Base-by-base conservation (phyloP, 2,888 invertebrate genomes). In the Ariolimax columbianus region DNA sequence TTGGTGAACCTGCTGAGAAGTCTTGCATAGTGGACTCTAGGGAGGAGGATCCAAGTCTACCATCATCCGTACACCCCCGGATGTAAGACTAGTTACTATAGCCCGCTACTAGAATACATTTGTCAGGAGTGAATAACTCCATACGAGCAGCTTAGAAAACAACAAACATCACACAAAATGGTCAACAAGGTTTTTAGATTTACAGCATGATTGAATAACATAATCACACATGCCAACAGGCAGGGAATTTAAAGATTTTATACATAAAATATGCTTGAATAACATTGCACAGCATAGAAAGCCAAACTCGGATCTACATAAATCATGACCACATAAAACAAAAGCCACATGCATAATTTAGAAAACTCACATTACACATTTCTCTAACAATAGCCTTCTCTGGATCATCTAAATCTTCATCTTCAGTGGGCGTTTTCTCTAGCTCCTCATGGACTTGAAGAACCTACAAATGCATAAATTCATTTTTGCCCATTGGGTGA, bases 381-480 rank as follows among this genome's bases (percentile, higher is more conserved):
- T 98, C 98, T 91, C 98, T 95, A 78, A 98, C 97, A 83, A 98
- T 95, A 7, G 98, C 98, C 93, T 97, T 98, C 94, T 98, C 98
- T 30, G 97, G 97, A 90, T 97, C 97, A 87, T 90, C 91, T 36
- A 92, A 87, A 68, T 93, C 91, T 43, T 91, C 91, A 73, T 91
- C 90, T 23, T 91, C 90, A 40, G 90, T 88, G 40, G 91, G 89
- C 36, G 90, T 90, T 59, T 91, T 88, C 94, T 97, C 97, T 88
- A 98, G 95, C 91, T 97, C 96, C 94, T 98, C 97, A 92, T 98
- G 96, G 75, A 98, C 97, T 95, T 98, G 97, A 88, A 98, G 95
- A 89, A 98, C 93, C 93, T 94, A 38, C 87, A 33, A 75, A 88
- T 17, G 38, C 4, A 73, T 55, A 81, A 23, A 72, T 59, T 78